These are phyloP conservation scores for Denticeps clupeoides DNA, from an alignment of 2,797 vertebrate genomes.

Conservation along the genomic window DNA sequence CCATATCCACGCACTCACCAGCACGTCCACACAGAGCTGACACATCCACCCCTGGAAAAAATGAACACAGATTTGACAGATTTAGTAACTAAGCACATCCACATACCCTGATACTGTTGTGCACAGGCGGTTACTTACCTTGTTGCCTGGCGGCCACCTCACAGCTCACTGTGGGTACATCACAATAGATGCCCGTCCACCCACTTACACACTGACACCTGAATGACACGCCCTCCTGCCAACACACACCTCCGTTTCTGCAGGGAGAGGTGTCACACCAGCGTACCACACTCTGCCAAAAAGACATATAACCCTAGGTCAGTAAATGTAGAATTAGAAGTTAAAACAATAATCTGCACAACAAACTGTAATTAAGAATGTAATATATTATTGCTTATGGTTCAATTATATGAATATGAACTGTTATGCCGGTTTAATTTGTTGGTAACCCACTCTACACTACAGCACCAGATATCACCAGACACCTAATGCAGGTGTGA, in stretches of 20 bases:
- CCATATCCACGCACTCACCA: slow-evolving; percentile 77
- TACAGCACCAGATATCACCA: slow-evolving; percentile 56
- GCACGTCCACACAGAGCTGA: slow-evolving; percentile 76
- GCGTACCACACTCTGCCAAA: slow-evolving; percentile 74
- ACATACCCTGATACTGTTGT: too few relatives aligned
- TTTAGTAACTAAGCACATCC: not conserved
- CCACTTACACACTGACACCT: slow-evolving; percentile 80
- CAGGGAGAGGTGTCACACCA: slow-evolving; percentile 91
- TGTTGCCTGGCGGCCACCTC: slow-evolving; percentile 85
- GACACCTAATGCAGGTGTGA: slow-evolving; percentile 81
- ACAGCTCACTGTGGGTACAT: slow-evolving; percentile 88
- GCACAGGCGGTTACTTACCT: slow-evolving; percentile 59
- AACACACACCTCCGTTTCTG: slow-evolving; percentile 83
- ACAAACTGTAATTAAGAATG: too few relatives aligned
- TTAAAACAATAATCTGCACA: too few relatives aligned
- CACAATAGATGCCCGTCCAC: slow-evolving; percentile 87
- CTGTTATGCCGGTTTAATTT: too few relatives aligned
- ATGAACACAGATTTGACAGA: slow-evolving; percentile 1
- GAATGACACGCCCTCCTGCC: slow-evolving; percentile 76
- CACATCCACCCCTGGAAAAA: slow-evolving; percentile 68
- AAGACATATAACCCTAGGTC: too few relatives aligned
- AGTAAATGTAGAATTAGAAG: too few relatives aligned
- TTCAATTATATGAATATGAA: too few relatives aligned
- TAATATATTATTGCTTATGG: too few relatives aligned
- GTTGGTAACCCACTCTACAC: too few relatives aligned